Evolutionary conservation across 2,888 invertebrate genomes (phyloP).

Genomic region (Artemia sp.): DNA sequence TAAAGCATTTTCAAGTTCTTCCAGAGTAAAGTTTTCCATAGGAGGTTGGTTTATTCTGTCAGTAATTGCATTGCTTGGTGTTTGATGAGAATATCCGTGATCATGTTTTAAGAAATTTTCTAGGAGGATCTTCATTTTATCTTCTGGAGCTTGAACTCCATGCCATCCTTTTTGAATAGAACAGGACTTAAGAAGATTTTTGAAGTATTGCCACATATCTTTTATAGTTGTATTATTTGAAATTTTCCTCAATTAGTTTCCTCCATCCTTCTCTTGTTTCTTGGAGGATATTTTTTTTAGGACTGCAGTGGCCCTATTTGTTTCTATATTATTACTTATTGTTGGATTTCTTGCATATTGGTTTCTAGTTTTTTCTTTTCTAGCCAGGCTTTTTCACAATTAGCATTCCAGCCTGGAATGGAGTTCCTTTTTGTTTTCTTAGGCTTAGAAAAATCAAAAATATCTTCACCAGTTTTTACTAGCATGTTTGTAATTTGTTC

Average conservation of each 20-base stretch:
- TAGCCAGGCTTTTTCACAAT: neutral
- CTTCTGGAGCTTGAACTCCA: neutral
- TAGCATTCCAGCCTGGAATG: neutral
- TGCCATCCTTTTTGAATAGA: neutral
- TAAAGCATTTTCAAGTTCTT: neutral
- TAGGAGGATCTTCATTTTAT: conserved; percentile 13
- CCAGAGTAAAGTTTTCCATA: neutral
- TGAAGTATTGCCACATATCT: neutral
- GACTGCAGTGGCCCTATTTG: no score
- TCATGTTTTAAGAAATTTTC: neutral
- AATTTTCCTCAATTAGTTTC: neutral
- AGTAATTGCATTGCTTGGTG: neutral
- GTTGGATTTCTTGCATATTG: no score
- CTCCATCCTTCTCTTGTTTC: neutral
- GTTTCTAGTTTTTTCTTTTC: neutral
- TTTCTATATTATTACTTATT: no score
- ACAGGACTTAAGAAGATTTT: neutral
- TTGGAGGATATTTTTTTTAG: no score
- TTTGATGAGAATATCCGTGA: neutral
- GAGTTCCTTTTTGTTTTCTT: neutral
- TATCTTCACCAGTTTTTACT: neutral
- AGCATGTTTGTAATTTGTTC: neutral
- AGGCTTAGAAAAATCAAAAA: neutral
- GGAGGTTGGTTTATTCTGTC: neutral
- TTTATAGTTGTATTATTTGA: neutral